Conservation (phyloP, 2,888 invertebrate species). For the Ceriagrion tenellum region DNA sequence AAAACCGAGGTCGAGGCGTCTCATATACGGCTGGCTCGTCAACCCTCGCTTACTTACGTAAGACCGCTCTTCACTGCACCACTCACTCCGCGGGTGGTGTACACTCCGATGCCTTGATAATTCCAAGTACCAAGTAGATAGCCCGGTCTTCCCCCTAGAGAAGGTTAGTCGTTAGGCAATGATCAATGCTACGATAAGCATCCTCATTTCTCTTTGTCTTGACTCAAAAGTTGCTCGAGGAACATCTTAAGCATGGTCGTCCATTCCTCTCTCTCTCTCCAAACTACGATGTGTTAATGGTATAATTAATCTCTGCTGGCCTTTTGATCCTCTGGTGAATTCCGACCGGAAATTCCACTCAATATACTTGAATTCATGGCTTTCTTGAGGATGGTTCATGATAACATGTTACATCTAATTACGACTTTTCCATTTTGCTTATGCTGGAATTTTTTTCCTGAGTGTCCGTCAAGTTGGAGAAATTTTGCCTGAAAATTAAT, state of each 20-base stretch:
- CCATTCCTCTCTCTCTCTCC: background rate
- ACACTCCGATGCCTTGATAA: background rate
- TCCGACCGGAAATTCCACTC: no score
- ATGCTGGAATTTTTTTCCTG: no score
- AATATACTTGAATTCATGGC: no score
- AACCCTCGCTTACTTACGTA: background rate
- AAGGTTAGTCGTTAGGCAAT: background rate
- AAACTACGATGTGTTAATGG: background rate
- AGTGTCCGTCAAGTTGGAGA: no score
- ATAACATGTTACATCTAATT: no score
- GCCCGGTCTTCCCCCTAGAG: background rate
- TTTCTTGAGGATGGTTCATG: no score
- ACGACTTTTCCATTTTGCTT: no score
- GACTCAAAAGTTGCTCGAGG: background rate
- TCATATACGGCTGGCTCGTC: no score
- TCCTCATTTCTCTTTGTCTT: background rate
- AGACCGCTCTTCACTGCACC: background rate
- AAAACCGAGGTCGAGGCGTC: no score
- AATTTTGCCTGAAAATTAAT: no score
- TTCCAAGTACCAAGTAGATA: background rate
- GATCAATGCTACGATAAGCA: background rate
- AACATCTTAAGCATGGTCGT: background rate
- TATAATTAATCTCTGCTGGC: background rate
- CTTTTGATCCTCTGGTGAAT: background rate
- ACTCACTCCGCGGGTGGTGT: background rate